phyloP scores from a whole-genome alignment of 2,888 invertebrate genomes.

The Tetheella fluctuosa region DNA sequence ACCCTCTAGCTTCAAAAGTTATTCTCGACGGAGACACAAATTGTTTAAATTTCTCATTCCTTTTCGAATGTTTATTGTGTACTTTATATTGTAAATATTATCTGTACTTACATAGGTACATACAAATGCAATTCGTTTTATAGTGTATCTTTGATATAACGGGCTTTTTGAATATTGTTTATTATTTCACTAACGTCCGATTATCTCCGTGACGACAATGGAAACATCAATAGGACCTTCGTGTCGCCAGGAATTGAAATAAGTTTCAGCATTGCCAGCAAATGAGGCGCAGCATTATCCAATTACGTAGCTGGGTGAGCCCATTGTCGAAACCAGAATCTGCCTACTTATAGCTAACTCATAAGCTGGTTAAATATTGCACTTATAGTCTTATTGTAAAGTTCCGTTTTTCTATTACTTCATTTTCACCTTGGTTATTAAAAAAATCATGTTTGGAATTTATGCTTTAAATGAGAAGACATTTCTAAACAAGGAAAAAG shows the following conservation, averaged over 20 bases:
- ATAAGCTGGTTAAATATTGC: background rate
- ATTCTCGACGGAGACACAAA: slow-evolving; percentile 53
- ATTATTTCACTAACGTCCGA: background rate
- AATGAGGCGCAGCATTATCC: slow-evolving; percentile 65
- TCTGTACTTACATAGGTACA: background rate
- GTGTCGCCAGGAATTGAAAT: slow-evolving; percentile 53
- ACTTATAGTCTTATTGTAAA: no score
- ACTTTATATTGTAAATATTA: slow-evolving; percentile 18
- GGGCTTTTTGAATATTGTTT: background rate
- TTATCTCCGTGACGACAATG: slow-evolving; percentile 32
- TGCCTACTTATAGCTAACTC: background rate
- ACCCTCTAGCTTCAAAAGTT: slow-evolving; percentile 44
- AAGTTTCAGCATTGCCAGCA: slow-evolving; percentile 61
- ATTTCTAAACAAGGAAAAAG: no score
- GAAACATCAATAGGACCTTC: slow-evolving; percentile 40
- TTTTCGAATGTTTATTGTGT: slow-evolving; percentile 28
- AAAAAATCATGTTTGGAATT: no score
- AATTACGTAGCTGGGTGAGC: slow-evolving; percentile 55
- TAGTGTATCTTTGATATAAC: background rate
- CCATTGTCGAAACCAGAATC: slow-evolving; percentile 28
- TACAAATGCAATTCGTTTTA: background rate
- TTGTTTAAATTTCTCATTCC: slow-evolving; percentile 42
- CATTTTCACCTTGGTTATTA: background rate
- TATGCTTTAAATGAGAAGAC: no score
- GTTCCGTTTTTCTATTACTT: background rate